Evolutionary conservation across 2,888 invertebrate genomes (phyloP).

Genomic region (Rotaria sp.): DNA sequence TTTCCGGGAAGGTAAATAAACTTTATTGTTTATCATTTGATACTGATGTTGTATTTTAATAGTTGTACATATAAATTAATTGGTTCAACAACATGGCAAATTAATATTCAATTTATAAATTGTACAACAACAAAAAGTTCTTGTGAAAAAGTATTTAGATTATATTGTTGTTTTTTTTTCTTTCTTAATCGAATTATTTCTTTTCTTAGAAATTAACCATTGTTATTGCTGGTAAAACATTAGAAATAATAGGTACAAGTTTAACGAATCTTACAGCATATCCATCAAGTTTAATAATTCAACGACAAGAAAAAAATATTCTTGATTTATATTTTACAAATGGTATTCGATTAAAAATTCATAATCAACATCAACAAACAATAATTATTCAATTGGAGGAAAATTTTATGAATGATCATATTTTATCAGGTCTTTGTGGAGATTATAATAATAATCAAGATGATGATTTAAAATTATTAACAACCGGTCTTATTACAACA

Average conservation of each 20-base stretch:
- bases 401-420: not conserved
- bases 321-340: conserved; percentile 31
- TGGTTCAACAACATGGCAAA: conserved; percentile 35
- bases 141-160: conserved; percentile 1
- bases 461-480: conserved; percentile 10
- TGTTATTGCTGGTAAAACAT: not conserved
- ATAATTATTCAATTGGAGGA: conserved; percentile 32
- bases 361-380: not conserved
- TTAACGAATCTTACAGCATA: not conserved
- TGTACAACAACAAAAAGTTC: conserved; percentile 9
- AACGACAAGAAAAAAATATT: conserved; percentile 18
- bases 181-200: not conserved
- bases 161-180: not conserved
- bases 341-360: conserved; percentile 36
- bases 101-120: conserved; percentile 27
- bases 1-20: conserved; percentile 20
- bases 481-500: conserved; percentile 7
- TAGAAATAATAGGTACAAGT: not conserved
- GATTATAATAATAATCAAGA: conserved; percentile 33
- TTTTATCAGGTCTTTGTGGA: conserved; percentile 36
- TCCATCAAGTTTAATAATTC: conserved; percentile 28
- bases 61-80: conserved; percentile 37
- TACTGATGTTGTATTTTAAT: too few relatives aligned
- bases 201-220: not conserved
- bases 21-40: not conserved